Conservation (phyloP, 2,888 invertebrate genomes). For the Dasysyrphus albostriatus region DNA sequence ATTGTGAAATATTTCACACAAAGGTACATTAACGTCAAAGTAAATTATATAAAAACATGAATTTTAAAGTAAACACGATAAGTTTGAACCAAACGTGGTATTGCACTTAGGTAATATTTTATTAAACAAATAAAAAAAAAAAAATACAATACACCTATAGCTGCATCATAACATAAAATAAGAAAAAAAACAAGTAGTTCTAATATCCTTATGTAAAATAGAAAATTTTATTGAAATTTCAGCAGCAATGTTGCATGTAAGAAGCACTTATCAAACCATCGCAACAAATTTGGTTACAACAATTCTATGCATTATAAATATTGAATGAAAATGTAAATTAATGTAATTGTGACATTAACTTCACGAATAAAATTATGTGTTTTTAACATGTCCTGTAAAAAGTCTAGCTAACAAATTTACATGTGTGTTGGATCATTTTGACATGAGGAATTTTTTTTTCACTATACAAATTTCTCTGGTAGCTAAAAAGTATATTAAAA, state of each 20-base stretch:
- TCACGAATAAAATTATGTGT: not conserved
- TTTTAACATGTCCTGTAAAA: not conserved
- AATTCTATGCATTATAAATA: not conserved
- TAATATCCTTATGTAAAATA: constrained; percentile 4
- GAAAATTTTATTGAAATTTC: constrained; percentile 7
- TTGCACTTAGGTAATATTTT: constrained; percentile 22
- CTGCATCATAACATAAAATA: no score
- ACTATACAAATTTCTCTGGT: no score
- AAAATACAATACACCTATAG: not conserved
- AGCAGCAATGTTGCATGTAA: constrained; percentile 38
- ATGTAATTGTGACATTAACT: not conserved
- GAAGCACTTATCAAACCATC: not conserved
- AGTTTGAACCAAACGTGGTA: not conserved
- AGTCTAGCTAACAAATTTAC: no score
- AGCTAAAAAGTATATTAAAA: not conserved
- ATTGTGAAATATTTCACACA: constrained; percentile 41
- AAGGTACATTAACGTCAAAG: constrained; percentile 11
- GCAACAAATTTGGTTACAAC: constrained; percentile 19
- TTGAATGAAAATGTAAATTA: not conserved
- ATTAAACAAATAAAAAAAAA: not conserved
- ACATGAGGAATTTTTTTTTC: no score
- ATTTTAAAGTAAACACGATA: constrained; percentile 36
- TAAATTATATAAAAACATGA: constrained; percentile 20
- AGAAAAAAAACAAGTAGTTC: constrained; percentile 2
- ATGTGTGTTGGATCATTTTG: no score